A percentile compares a stretch with the other conserved stretches of the same genome.
Evolutionary conservation across 30 jellyfish, hydroid and myxozoan species (phyloP).

Genomic region (Chrysaora quinquecirrha): DNA sequence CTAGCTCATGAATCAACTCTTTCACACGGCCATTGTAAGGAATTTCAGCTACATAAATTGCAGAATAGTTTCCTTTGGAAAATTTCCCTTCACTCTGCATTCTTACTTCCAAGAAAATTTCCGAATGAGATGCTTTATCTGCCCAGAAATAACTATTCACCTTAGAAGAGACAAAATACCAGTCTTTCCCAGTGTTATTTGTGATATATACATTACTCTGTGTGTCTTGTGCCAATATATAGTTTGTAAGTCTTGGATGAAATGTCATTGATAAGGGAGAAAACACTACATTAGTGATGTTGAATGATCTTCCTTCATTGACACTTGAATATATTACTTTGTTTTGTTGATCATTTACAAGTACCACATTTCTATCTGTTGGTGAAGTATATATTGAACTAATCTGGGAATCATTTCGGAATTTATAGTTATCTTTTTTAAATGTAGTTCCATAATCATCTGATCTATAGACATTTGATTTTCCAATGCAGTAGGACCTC

Average conservation of each 20-base stretch:
- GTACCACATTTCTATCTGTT: conserved; percentile 37
- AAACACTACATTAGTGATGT: conserved; percentile 12
- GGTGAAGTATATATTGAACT: conserved; percentile 74
- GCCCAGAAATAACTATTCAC: conserved; percentile 83
- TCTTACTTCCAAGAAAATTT: conserved; percentile 45
- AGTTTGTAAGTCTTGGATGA: conserved; percentile 64
- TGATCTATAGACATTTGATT: conserved; percentile 74
- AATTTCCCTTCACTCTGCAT: conserved; percentile 35
- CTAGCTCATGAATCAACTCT: conserved; percentile 29
- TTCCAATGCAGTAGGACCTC: conserved; percentile 72
- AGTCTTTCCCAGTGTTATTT: conserved; percentile 60
- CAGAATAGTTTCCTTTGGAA: conserved; percentile 41
- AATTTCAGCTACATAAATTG: conserved; percentile 12
- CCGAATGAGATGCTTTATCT: conserved; percentile 14
- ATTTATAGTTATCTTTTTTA: conserved; percentile 19
- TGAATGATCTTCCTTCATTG: conserved; percentile 71
- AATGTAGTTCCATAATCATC: conserved; percentile 68
- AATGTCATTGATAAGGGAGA: conserved; percentile 60
- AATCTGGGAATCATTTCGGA: conserved; percentile 33
- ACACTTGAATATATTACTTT: conserved; percentile 45
- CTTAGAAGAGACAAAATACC: conserved; percentile 43
- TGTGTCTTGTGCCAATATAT: conserved; percentile 48
- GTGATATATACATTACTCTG: conserved; percentile 36
- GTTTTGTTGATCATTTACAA: conserved; percentile 64
- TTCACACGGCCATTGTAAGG: conserved; percentile 46